phyloP scores from a whole-genome alignment of 2,888 invertebrate species.

The Ochlodes sylvanus region DNA sequence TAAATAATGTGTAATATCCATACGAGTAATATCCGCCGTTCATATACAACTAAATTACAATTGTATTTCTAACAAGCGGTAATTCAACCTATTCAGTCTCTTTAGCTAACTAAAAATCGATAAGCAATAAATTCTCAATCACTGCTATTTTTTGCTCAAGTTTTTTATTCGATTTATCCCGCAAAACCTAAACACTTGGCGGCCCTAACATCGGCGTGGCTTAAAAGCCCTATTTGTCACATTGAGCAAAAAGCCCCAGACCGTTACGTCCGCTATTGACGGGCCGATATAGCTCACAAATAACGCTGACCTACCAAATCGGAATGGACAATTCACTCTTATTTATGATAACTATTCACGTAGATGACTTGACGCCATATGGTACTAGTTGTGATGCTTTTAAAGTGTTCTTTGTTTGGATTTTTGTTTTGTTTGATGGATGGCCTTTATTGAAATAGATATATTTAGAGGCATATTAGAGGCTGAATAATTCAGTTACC shows the following conservation, averaged over 20 bases:
- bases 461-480: no score
- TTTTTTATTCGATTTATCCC: conserved; percentile 15
- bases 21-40: no score
- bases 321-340: conserved; percentile 41
- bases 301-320: conserved; percentile 43
- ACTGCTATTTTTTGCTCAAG: not conserved
- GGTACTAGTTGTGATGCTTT: conserved; percentile 15
- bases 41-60: no score
- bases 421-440: not conserved
- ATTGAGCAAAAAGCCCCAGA: conserved; percentile 53
- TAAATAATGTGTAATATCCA: no score
- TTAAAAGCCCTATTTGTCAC: conserved; percentile 61
- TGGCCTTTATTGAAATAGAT: no score
- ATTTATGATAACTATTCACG: conserved; percentile 40
- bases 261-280: conserved; percentile 49
- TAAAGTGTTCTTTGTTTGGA: not conserved
- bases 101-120: not conserved
- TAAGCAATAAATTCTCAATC: not conserved
- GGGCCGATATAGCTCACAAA: conserved; percentile 50
- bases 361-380: conserved; percentile 29
- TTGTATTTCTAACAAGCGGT: no score
- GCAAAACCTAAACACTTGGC: conserved; percentile 6
- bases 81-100: no score
- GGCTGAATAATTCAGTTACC: no score
- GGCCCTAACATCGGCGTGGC: conserved; percentile 26